Evolutionary conservation across 2,888 invertebrate species (phyloP), one percentile per base, ranked within the genome.

Genomic region (Magallana nippona): DNA sequence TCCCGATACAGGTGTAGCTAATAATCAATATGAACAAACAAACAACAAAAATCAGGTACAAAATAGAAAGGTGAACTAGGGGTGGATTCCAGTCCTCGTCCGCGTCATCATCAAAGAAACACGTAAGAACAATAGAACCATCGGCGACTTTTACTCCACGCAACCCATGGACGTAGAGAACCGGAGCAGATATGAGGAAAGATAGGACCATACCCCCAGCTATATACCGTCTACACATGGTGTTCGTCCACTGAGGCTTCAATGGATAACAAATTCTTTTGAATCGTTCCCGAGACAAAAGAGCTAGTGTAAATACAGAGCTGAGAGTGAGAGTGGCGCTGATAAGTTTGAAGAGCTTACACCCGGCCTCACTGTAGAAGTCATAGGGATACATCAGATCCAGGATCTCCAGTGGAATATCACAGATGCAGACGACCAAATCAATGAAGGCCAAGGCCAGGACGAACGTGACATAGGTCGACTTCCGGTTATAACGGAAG

Each of bases 271-370:
- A 22, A 71, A 71, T 5, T 17, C 71, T 27, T 27, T 71, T 71
- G 71, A 71, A 71, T 22, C 71, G 71, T 15, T 71, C 71, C 22
- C 71, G 71, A 15, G 71, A 71, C 71, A 71, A 71, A 15, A 71
- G 71, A 13, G 71, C 32, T 15, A 71, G 13, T 27, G 71, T 71
- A 13, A 71, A 27, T 71, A 71, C 17, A 22, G 71, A 71, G 27
- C 32, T 71, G 11, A 71, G 27, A 71, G 2, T 27, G 13, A 71
- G 15, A 27, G 27, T 27, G 22, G 71, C 71, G 15, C 71, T 71
- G 13, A 32, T 22, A 27, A 71, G 11, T 27, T 32, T 71, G 15
- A 22, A 71, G 13, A 71, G 27, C 32, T 71, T 71, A 27, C 71
- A 71, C 2, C 71, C 71, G 2, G 27, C 0, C 71, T 27, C 71